Evolutionary conservation across 2,888 invertebrate species (phyloP).

Genomic region (Meandrusa payeni): DNA sequence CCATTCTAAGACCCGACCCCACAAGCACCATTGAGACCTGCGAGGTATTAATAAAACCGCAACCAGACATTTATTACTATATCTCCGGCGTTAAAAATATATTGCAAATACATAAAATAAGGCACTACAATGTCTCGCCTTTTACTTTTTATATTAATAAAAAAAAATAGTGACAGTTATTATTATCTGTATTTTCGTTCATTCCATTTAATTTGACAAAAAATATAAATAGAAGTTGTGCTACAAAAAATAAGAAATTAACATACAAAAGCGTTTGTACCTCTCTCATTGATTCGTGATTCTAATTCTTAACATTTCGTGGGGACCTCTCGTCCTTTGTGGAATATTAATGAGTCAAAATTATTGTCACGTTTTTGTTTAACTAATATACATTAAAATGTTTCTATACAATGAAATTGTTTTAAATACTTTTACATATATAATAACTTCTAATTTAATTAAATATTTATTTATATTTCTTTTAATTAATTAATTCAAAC

Average conservation of each 20-base stretch:
- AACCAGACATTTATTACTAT: conserved; percentile 28
- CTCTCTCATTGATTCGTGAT: conserved; percentile 36
- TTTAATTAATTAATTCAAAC: too few relatives aligned
- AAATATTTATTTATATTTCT: too few relatives aligned
- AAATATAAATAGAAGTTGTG: too few relatives aligned
- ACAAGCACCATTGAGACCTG: conserved; percentile 23
- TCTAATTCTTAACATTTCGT: conserved; percentile 37
- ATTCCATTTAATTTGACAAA: conserved; percentile 5
- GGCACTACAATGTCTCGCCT: not conserved
- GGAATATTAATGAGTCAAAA: conserved; percentile 40
- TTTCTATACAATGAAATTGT: not conserved
- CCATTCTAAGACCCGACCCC: conserved; percentile 27
- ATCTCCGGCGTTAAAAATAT: conserved; percentile 8
- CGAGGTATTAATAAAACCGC: conserved; percentile 28
- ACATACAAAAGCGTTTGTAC: conserved; percentile 38
- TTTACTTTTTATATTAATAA: not conserved
- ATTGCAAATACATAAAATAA: not conserved
- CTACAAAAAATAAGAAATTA: conserved; percentile 32
- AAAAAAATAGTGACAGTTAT: conserved; percentile 2
- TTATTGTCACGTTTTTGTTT: conserved; percentile 32
- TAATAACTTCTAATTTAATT: too few relatives aligned
- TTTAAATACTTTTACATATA: too few relatives aligned
- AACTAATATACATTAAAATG: conserved; percentile 26
- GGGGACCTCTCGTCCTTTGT: conserved; percentile 26
- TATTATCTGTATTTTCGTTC: not conserved